Evolutionary conservation across 2,113 vertebrate genomes (phyloP), one percentile per base, ranked within the genome.

Genomic region (Manacus vitellinus): DNA sequence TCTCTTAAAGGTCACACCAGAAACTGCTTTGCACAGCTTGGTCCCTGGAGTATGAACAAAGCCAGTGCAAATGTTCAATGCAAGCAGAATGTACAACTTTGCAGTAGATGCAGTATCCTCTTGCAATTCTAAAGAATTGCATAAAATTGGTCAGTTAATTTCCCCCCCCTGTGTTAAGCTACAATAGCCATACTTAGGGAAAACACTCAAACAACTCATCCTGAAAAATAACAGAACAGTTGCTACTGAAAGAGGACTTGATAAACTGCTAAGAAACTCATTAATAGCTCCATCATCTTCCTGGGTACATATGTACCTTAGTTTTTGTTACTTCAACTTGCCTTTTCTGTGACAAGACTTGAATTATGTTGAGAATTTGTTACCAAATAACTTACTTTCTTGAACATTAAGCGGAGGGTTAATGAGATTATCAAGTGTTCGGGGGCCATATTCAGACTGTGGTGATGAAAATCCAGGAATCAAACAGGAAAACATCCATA

Each of bases 401-500:
- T 99, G 99, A 95, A 99, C 97, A 88, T 97, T 99, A 78, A 99
- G 98, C 7, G 98, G 98, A 72, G 99, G 99, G 97, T 99, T 99
- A 98, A 99, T 99, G 81, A 99, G 98, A 96, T 98, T 99, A 97
- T 99, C 99, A 97, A 99, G 98, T 44, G 99, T 99, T 95, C 99
- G 98, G 78, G 99, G 99, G 43, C 99, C 99, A 79, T 98, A 98
- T 43, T 99, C 98, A 76, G 98, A 99, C 28, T 98, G 98, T 21
- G 99, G 99, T 70, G 99, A 97, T 22, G 99, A 99, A 98, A 99
- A 99, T 89, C 99, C 99, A 63, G 99, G 99, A 97, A 99, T 99
- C 97, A 99, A 98, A 95, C 99, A 99, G 51, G 99, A 99, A 92
- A 99, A 99, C 98, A 99, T 99, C 97, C 99, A 99, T 82, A 99